Percentiles rank a stretch among this genome's conserved stretches.
Conservation (phyloP, 2,888 invertebrate genomes). For the Philopedon plagiatum region DNA sequence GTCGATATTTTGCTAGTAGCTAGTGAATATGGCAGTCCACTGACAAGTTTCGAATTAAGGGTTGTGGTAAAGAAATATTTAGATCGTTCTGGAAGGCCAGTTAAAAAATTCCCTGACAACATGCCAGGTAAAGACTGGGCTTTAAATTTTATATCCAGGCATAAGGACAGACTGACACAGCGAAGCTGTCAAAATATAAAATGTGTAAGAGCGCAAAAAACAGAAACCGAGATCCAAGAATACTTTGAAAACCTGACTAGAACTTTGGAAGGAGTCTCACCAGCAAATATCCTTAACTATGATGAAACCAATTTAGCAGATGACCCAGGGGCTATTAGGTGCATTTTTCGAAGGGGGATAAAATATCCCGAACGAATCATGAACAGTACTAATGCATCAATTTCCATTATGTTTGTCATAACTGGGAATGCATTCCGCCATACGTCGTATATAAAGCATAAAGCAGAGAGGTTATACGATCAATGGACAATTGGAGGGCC, state of each 20-base stretch:
- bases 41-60: neutral
- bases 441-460: conserved; percentile 60
- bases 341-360: conserved; percentile 48
- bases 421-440: conserved; percentile 42
- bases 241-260: too few relatives aligned
- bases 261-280: conserved; percentile 33
- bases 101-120: neutral
- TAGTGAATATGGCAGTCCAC: conserved; percentile 21
- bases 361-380: conserved; percentile 59
- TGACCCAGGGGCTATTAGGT: conserved; percentile 57
- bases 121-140: conserved; percentile 5
- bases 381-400: conserved; percentile 57
- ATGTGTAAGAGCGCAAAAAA: conserved; percentile 8
- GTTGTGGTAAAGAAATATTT: conserved; percentile 5
- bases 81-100: conserved; percentile 1
- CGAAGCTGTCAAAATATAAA: conserved; percentile 30
- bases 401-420: too few relatives aligned
- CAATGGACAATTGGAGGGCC: conserved; percentile 61
- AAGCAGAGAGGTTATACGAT: conserved; percentile 55
- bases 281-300: conserved; percentile 53
- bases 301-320: conserved; percentile 59
- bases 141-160: conserved; percentile 7
- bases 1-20: conserved; percentile 27
- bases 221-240: conserved; percentile 3
- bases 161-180: conserved; percentile 6